These are phyloP conservation scores for Hafferia zeledoni DNA, from an alignment of 2,797 vertebrate species.

Conservation along the genomic window DNA sequence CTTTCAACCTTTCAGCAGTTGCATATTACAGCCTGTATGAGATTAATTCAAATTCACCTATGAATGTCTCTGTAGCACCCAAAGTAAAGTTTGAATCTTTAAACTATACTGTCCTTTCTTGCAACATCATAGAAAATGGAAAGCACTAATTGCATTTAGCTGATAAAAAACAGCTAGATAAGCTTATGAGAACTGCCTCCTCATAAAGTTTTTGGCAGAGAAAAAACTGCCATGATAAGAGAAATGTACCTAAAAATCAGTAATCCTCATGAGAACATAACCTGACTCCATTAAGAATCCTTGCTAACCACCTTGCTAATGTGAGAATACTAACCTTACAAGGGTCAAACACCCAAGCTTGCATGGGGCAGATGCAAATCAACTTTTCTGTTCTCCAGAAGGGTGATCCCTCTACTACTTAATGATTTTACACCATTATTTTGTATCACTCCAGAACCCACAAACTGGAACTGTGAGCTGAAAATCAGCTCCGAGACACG, in stretches of 20 bases:
- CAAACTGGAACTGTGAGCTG: background rate
- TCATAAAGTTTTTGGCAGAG: background rate
- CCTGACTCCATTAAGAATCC: background rate
- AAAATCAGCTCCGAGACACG: background rate
- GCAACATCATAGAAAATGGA: background rate
- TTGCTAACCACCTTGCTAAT: background rate
- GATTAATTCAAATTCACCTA: background rate
- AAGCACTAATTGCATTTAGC: background rate
- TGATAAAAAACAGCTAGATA: background rate
- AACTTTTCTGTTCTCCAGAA: background rate
- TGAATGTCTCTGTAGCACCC: background rate
- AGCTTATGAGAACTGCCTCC: background rate
- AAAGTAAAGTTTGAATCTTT: background rate
- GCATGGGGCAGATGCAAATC: background rate
- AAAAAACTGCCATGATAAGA: background rate
- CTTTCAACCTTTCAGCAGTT: background rate
- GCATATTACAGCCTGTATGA: background rate
- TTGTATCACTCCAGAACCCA: background rate
- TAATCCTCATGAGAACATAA: background rate
- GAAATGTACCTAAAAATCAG: background rate
- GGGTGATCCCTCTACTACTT: background rate
- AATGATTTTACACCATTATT: background rate
- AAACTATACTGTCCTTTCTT: background rate
- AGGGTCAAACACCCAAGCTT: background rate
- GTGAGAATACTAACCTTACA: background rate